A percentile compares a stretch with the other conserved stretches of the same genome.
Evolutionary conservation across 2,797 vertebrate species (phyloP).

Genomic region (Phataginus tricuspis): DNA sequence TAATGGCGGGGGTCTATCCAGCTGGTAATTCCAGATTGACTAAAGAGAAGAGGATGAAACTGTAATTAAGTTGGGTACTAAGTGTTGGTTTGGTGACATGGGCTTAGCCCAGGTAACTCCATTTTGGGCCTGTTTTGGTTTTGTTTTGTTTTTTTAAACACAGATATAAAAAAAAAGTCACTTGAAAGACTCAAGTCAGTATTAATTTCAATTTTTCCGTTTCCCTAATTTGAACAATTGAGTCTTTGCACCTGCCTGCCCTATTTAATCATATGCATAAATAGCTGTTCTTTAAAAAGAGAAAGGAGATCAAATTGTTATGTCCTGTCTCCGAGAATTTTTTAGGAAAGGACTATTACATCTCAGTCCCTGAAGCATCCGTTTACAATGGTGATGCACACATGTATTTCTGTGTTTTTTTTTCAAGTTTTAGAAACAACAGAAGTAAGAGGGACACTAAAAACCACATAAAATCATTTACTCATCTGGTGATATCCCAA

Average conservation of each 20-base stretch:
- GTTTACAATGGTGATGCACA: not conserved
- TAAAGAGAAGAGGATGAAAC: not conserved
- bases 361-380: not conserved
- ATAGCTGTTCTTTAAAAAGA: not conserved
- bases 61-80: not conserved
- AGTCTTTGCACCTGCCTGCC: not conserved
- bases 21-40: not conserved
- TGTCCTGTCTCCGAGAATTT: not conserved
- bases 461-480: not conserved
- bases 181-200: conserved; percentile 1
- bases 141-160: not conserved
- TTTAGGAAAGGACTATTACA: conserved; percentile 15
- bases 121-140: not conserved
- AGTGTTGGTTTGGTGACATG: not conserved
- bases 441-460: conserved; percentile 7
- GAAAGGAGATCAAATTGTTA: conserved; percentile 1
- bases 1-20: not conserved
- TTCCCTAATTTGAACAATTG: conserved; percentile 49
- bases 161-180: not conserved
- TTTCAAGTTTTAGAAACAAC: conserved; percentile 56
- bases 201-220: not conserved
- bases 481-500: conserved; percentile 40
- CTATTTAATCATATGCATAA: not conserved
- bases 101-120: not conserved
- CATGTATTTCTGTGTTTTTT: conserved; percentile 44